A percentile compares a stretch with the other conserved stretches of the same genome.
Evolutionary conservation across 1,140 invertebrate species (phyloP).

Genomic region (Oncopeltus fasciatus): DNA sequence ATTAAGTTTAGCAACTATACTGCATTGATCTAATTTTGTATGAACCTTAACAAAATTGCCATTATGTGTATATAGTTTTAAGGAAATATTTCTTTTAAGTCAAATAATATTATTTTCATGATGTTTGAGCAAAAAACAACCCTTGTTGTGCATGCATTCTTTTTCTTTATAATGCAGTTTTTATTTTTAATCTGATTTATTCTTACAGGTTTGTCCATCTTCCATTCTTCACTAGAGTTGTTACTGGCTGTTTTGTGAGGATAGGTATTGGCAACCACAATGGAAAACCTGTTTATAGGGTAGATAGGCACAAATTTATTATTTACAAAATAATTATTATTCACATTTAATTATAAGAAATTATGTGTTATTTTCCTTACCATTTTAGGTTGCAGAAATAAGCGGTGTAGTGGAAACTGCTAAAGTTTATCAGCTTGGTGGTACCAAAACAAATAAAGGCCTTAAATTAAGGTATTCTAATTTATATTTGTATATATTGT

Average conservation of each 20-base stretch:
- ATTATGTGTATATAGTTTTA: too few species aligned
- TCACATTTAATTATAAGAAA: background rate
- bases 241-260: slow-evolving; percentile 84
- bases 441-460: slow-evolving; percentile 84
- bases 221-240: slow-evolving; percentile 84
- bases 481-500: background rate
- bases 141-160: too few species aligned
- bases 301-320: slow-evolving; percentile 30
- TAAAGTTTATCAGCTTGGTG: slow-evolving; percentile 83
- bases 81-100: too few species aligned
- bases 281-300: slow-evolving; percentile 76
- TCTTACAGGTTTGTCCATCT: slow-evolving; percentile 71
- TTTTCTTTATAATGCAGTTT: background rate
- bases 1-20: too few species aligned
- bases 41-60: too few species aligned
- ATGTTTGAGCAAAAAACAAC: too few species aligned
- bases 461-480: slow-evolving; percentile 38
- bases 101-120: too few species aligned
- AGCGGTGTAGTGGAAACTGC: slow-evolving; percentile 88
- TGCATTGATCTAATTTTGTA: too few species aligned
- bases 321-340: background rate
- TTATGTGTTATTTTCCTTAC: background rate
- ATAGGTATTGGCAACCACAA: slow-evolving; percentile 91
- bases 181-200: background rate
- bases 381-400: slow-evolving; percentile 66